Base-by-base conservation (phyloP, 1,140 invertebrate species). In the Drosophila ambigua region DNA sequence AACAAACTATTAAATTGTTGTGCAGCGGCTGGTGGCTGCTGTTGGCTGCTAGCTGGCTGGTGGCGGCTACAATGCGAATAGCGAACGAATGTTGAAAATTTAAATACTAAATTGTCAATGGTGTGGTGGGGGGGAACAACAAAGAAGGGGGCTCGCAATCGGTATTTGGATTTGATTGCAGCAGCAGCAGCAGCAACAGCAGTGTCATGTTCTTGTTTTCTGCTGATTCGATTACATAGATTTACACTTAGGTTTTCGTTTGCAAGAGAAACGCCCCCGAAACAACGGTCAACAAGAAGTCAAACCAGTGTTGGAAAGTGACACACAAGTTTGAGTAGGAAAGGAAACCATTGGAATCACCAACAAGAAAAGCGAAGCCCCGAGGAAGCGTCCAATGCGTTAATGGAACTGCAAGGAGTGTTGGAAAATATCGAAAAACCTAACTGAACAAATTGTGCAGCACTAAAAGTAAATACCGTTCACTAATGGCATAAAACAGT, bases 211-310 rank as follows among this genome's bases (percentile, higher is more conserved):
- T 76, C 51, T 65, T 63, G 45, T 44, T 50, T 50, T 39, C 23
- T 49, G 48, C 48, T 53, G 43, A 54, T 69, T 79, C 62, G 53
- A 71, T 82, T 63, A 82, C 74, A 82, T 74, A 28, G 79, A 77
- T 82, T 82, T 74, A 69, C 79, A 82, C 79, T 82, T 69, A 77
- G 68, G 72, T 62, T 51, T 48, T 26, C 49, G 7, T 35, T 35
- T 52, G 49, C 59, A 46, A 75, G 55, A 43, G 45, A 60, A 62
- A 46, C 11, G 26, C 26, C 1, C 26, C 20, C n/a, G 23, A 44
- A 6, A 13, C 15, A 45, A 43, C 43, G 23, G 52, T 31, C 28
- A 24, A 23, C 5, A 43, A 20, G n/a, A n/a, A 46, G 13, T n/a
- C 39, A 8, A 11, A 50, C 9, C 1, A 52, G 35, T 39, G 35